Evolutionary conservation across 2,797 vertebrate genomes (phyloP).

Genomic region (Manis pentadactyla): DNA sequence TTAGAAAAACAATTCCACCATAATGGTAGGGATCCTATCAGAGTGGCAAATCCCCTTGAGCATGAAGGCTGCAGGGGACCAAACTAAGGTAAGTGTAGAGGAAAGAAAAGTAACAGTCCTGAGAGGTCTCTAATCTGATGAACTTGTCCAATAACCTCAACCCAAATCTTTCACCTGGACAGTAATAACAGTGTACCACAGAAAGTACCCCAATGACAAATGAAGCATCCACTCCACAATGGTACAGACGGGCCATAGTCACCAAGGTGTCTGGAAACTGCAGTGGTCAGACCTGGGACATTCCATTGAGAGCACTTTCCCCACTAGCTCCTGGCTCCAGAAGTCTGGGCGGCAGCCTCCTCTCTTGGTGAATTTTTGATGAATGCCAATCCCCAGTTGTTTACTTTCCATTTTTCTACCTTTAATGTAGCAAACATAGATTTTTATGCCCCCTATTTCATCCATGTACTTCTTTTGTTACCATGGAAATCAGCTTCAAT

Average conservation of each 20-base stretch:
- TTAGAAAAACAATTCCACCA: neutral
- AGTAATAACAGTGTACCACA: neutral
- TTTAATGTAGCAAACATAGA: too few species aligned
- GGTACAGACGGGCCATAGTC: neutral
- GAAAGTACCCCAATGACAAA: neutral
- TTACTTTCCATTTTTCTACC: too few species aligned
- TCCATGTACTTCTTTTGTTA: too few species aligned
- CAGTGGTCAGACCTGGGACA: neutral
- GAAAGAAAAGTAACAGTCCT: neutral
- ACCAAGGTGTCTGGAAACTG: neutral
- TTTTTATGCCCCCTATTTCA: too few species aligned
- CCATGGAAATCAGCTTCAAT: too few species aligned
- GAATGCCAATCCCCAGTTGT: too few species aligned
- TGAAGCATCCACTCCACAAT: neutral
- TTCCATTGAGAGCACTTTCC: neutral
- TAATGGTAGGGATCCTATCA: accelerated
- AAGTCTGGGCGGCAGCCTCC: neutral
- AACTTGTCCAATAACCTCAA: neutral
- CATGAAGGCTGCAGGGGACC: neutral
- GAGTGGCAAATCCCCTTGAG: neutral
- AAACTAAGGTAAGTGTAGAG: neutral
- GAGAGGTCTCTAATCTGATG: neutral
- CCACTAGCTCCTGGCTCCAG: neutral
- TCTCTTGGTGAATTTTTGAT: constrained; percentile 35
- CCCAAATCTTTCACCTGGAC: neutral